Percentiles rank a stretch among this genome's conserved stretches.
Evolutionary conservation across 2,113 vertebrate genomes (phyloP).

Genomic region (Chroicocephalus ridibundus): DNA sequence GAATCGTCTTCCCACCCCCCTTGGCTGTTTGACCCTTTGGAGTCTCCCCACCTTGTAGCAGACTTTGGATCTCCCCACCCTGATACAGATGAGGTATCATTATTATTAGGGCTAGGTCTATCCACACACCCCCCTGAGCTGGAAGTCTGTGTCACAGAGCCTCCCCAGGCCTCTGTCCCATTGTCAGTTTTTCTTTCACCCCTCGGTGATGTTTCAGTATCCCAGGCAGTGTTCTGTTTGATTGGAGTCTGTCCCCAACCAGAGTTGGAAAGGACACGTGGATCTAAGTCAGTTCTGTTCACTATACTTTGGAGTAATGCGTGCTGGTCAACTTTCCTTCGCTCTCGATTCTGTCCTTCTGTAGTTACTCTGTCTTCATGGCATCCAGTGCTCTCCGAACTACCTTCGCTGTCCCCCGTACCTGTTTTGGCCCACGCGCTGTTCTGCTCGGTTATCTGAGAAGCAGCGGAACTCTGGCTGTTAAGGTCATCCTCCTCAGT

Average conservation of each 20-base stretch:
- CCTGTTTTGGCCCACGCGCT: constrained; percentile 81
- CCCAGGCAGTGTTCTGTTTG: constrained; percentile 96
- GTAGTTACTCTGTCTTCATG: constrained; percentile 75
- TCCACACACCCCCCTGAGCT: constrained; percentile 86
- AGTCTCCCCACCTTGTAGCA: constrained; percentile 85
- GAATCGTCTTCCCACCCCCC: constrained; percentile 81
- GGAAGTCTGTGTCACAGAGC: constrained; percentile 82
- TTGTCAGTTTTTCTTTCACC: constrained; percentile 86
- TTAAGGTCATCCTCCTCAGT: constrained; percentile 87
- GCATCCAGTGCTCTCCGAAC: constrained; percentile 84
- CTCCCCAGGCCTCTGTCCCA: constrained; percentile 87
- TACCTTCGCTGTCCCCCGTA: constrained; percentile 84
- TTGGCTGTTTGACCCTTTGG: constrained; percentile 84
- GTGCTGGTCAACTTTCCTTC: constrained; percentile 80
- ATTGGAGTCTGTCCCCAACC: constrained; percentile 98
- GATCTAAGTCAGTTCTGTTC: constrained; percentile 87
- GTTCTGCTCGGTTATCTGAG: constrained; percentile 72
- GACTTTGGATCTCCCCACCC: constrained; percentile 84
- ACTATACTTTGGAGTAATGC: constrained; percentile 76
- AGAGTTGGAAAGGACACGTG: constrained; percentile 94
- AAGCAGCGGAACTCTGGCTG: constrained; percentile 58
- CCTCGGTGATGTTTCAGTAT: constrained; percentile 80
- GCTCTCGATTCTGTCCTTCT: constrained; percentile 76
- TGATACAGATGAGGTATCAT: constrained; percentile 77
- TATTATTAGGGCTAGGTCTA: constrained; percentile 76